Conservation (phyloP, 2,797 vertebrate genomes). For the Florisuga fusca region DNA sequence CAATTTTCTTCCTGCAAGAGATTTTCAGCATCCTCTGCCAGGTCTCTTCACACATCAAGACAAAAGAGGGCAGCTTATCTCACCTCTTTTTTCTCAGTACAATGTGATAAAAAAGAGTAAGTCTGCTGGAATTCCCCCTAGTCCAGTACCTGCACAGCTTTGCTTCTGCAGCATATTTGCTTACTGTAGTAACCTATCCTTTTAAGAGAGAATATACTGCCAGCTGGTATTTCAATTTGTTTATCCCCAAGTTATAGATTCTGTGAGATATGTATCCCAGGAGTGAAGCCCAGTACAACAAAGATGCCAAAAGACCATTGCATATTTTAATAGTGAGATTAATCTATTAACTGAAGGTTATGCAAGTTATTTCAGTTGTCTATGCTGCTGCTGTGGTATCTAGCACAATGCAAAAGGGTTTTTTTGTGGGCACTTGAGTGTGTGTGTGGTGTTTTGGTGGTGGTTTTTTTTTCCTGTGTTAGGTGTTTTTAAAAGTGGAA, state of each 20-base stretch:
- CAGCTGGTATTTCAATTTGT: background rate
- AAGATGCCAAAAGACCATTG: background rate
- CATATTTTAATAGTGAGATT: background rate
- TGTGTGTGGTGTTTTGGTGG: background rate
- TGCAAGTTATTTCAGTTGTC: background rate
- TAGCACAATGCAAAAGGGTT: background rate
- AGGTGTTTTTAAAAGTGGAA: background rate
- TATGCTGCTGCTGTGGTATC: background rate
- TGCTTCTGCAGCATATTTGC: background rate
- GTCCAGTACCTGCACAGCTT: background rate
- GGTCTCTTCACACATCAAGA: background rate
- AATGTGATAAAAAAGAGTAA: background rate
- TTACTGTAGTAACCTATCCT: background rate
- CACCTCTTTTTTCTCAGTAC: background rate
- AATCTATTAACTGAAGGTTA: background rate
- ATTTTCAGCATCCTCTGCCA: background rate
- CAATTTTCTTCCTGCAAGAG: background rate
- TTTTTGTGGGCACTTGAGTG: background rate
- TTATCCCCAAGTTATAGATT: background rate
- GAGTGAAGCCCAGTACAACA: background rate
- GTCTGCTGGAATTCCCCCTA: background rate
- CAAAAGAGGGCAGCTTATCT: background rate
- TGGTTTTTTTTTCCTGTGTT: background rate
- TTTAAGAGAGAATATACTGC: background rate
- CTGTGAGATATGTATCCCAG: rapidly evolving